Evolutionary conservation across 2,113 vertebrate species (phyloP).

Genomic region (Limnothrissa miodon): DNA sequence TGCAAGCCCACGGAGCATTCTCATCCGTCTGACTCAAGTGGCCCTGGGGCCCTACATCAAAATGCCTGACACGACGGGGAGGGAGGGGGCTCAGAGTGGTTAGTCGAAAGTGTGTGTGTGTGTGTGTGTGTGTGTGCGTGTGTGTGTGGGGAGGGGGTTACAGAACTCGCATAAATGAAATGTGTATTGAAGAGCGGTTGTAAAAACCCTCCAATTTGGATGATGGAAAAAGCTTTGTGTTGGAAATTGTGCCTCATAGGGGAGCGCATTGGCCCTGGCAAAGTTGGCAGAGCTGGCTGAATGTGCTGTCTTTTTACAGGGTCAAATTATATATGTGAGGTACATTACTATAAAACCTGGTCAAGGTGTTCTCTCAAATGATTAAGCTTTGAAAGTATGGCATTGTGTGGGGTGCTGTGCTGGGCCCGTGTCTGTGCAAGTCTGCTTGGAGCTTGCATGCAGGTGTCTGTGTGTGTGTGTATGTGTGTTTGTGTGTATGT

Average conservation of each 20-base stretch:
- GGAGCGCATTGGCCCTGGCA: neutral
- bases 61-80: neutral
- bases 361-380: too few relatives aligned
- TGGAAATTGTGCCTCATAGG: neutral
- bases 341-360: neutral
- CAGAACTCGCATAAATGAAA: neutral
- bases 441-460: neutral
- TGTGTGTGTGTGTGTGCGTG: neutral
- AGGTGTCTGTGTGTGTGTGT: neutral
- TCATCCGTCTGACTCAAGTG: neutral
- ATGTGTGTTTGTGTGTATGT: neutral
- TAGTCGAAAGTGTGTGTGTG: neutral
- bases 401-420: too few relatives aligned
- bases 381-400: too few relatives aligned
- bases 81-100: neutral
- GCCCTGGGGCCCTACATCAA: neutral
- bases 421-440: too few relatives aligned
- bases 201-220: neutral
- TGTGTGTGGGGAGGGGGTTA: neutral
- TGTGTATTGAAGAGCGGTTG: conserved; percentile 1
- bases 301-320: neutral
- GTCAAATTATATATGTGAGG: neutral
- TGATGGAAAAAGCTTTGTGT: conserved; percentile 15
- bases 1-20: neutral
- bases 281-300: neutral